Base-by-base conservation (phyloP, 2,888 invertebrate species). In the Boloria selene region DNA sequence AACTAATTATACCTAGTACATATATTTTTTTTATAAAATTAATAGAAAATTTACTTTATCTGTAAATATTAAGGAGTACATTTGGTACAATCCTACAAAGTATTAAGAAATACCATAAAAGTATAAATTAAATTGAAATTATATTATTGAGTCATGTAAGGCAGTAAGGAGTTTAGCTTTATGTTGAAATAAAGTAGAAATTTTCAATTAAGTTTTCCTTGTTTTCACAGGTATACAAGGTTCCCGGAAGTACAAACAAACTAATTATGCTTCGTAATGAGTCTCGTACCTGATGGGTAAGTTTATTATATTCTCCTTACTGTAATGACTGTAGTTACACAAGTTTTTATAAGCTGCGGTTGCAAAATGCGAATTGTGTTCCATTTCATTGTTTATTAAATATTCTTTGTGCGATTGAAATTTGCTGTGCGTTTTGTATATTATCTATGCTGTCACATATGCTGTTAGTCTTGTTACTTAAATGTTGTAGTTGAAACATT, bases 371-470 rank as follows among this genome's bases (percentile, higher is more conserved):
- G 80, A 81, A 68, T 74, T 74, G 69, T 61, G 1, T 60, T 61
- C 52, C 47, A 52, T 63, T 61, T 53, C 17, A 59, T 55, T 68
- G 56, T 68, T 47, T 59, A 54, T 61, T 1, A 60, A 51, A 64
- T 67, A 53, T 16, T 64, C 47, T 66, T 45, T 59, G 22, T 69
- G 69, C 71, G 69, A 73, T 62, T 69, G 62, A 59, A 59, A 54
- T 68, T 31, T 68, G 80, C 81, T 78, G 78, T 61, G 64, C 72
- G 80, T 78, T 78, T 65, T 75, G 77, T 76, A 69, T 68, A 68
- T 67, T 71, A 44, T 62, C 61, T 61, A 5, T 54, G 42, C 31
- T n/a, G 54, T 64, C n/a, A n/a, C n/a, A n/a, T n/a, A n/a, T n/a
- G n/a, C n/a, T n/a, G n/a, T n/a, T n/a, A n/a, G n/a, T n/a, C n/a